Evolutionary conservation across 2,797 vertebrate species (phyloP).

Genomic region (Buceros bicornis): DNA sequence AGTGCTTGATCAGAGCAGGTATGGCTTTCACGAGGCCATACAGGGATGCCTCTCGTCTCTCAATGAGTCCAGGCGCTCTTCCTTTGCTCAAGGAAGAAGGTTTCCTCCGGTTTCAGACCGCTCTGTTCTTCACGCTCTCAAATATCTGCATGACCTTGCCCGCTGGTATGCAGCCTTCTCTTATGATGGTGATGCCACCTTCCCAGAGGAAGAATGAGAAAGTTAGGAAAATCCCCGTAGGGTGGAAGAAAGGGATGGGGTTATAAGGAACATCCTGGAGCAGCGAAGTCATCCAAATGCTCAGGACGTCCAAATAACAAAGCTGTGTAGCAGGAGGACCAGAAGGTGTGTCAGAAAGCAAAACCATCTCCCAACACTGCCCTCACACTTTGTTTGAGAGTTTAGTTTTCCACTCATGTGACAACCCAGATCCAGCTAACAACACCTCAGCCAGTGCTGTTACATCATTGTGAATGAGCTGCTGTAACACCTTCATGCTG

Average conservation of each 20-base stretch:
- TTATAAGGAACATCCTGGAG: background rate
- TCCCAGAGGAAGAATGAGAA: background rate
- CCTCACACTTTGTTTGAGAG: background rate
- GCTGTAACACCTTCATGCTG: background rate
- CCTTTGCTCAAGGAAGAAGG: background rate
- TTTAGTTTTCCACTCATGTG: background rate
- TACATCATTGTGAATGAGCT: background rate
- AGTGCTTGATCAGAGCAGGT: background rate
- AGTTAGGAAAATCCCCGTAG: background rate
- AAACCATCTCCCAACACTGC: background rate
- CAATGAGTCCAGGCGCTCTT: rapidly evolving
- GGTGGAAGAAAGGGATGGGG: background rate
- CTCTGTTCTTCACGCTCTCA: conserved; percentile 83
- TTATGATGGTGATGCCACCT: conserved; percentile 86
- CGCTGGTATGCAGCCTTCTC: conserved; percentile 90
- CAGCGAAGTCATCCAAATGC: background rate
- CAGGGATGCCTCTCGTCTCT: background rate
- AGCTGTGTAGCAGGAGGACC: background rate
- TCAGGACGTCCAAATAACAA: background rate
- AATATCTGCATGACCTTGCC: conserved; percentile 86
- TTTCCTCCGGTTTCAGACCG: background rate
- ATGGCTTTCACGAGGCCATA: background rate
- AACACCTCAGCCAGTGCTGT: background rate
- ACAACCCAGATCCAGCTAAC: background rate
- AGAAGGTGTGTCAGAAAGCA: background rate